Base-by-base conservation (phyloP, 2,888 invertebrate species). In the Meliscaeva auricollis region DNA sequence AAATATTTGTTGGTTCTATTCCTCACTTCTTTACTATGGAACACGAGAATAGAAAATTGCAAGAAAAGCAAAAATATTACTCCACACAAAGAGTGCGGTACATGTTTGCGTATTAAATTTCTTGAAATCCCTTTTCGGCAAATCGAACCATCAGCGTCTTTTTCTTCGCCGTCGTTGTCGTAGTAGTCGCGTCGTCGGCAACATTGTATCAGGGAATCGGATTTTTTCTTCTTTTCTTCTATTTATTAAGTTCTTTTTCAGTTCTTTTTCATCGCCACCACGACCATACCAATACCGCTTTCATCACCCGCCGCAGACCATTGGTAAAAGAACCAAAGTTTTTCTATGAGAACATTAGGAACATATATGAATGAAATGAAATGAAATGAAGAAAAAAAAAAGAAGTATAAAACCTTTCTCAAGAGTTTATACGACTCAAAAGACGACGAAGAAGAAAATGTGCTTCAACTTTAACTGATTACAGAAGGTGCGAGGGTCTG, bases 391-490 rank as follows among this genome's bases (percentile, higher is more conserved):
- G 46, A 41, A 35, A 56, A 46, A 52, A 60, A 26, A 62, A 35
- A n/a, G n/a, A n/a, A n/a, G n/a, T n/a, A n/a, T n/a, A n/a, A n/a
- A 48, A 64, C 46, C 52, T 76, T 72, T 70, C 48, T 72, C 46
- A 48, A 64, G 76, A 58, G 76, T 75, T 30, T 26, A 38, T 26
- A 32, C 38, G 56, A 60, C 58, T 38, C 50, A 80, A 69, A 60
- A 72, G 52, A 48, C 66, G 66, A 72, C 72, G 60, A 75, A 66
- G 60, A 75, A 66, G 79, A 79, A 84, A 79, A 76, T 72, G 66
- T 84, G 54, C 79, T 84, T 79, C 84, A 84, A 84, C 79, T 84
- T 79, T 76, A 84, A 84, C 75, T 84, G 84, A 84, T 79, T 84
- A 72, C 66, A 84, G 75, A 75, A 75, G 83, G 73, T 50, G 44